Evolutionary conservation across 2,113 vertebrate genomes (phyloP), one percentile per base, ranked within the genome.

Genomic region (Bufo bufo): DNA sequence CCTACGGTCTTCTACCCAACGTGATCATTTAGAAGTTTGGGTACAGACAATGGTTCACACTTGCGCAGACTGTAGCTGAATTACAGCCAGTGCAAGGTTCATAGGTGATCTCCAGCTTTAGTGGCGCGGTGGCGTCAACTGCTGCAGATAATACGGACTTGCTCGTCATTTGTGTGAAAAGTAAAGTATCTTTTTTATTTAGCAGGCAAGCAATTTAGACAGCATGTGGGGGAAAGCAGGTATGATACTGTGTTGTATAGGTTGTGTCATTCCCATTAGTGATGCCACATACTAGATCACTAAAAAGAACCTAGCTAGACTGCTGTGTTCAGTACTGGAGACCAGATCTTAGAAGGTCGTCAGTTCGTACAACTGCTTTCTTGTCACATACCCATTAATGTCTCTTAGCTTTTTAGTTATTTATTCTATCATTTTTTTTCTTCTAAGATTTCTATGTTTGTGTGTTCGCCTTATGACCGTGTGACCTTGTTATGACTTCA

Each of bases 261-360:
- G 82, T 84, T 84, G 63, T 84, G 82, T 84, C 82, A 84, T 84
- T 84, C 82, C 82, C 82, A 84, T 84, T 84, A 71, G 82, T 83
- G 82, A 84, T 71, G 82, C 82, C 82, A 84, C 81, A 84, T 54
- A 69, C 49, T 83, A 84, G 82, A 69, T 84, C 49, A 83, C 82
- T 84, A 84, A 84, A 84, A 66, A 84, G 65, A 84, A 69, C 65
- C 82, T 84, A 84, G 82, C 54, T 84, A 84, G 82, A 84, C 81
- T 54, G 82, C 82, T 84, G 82, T 84, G 63, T 84, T 71, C 61
- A 84, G 45, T 84, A 84, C 63, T 69, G 82, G 82, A 84, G n/a
- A 84, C 82, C 82, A 84, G 82, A 84, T 71, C 49, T 84, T 71
- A 84, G 65, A 69, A 71, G 82, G 82, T 84, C 82, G 65, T 84